A percentile compares a stretch with the other conserved stretches of the same genome.
These are phyloP conservation scores for Lytechinus variegatus DNA, from an alignment of 35 echinoderm and acorn worm genomes.

Conservation along the genomic window DNA sequence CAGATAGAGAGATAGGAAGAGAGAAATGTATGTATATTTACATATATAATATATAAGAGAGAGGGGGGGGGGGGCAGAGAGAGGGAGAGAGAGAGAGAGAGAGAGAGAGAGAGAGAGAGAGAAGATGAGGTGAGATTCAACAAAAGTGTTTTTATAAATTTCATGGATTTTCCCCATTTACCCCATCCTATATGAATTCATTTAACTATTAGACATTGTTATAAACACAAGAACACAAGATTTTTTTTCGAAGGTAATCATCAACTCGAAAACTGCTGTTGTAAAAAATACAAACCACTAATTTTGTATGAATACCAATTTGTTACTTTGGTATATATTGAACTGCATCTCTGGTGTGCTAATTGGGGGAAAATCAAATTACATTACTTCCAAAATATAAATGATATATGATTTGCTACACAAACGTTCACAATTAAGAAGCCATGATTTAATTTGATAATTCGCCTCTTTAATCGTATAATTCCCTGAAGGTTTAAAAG, in stretches of 20 bases:
- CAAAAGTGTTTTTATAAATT: too few species aligned
- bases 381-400: background rate
- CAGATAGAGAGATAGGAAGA: too few species aligned
- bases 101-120: slow-evolving; percentile 38
- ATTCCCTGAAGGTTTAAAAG: background rate
- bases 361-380: background rate
- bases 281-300: background rate
- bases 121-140: background rate
- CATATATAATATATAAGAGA: too few species aligned
- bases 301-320: background rate
- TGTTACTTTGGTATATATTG: background rate
- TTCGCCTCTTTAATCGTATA: background rate
- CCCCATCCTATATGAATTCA: too few species aligned
- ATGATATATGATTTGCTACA: too few species aligned
- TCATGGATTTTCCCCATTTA: too few species aligned
- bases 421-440: background rate
- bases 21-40: too few species aligned
- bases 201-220: too few species aligned
- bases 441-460: background rate
- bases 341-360: background rate
- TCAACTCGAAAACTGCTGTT: background rate
- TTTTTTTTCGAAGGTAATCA: background rate
- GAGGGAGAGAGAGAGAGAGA: background rate
- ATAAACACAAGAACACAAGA: background rate
- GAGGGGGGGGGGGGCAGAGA: too few species aligned